Conservation (phyloP, 2,113 vertebrate genomes). For the Charadrius vociferus region DNA sequence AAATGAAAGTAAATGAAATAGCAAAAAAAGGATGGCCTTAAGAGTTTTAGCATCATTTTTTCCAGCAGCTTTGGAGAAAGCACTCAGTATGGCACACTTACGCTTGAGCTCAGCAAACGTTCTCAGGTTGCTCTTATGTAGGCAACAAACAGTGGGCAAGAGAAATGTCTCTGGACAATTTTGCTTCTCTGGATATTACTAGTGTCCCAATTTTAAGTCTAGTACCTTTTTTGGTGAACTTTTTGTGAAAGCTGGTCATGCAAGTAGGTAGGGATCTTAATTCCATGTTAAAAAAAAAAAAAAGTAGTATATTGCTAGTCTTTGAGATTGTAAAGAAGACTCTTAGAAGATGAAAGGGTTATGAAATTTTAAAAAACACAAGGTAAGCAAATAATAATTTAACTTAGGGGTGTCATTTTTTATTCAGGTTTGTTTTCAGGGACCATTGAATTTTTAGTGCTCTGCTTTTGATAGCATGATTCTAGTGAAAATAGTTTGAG, state of each 20-base stretch:
- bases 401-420: neutral
- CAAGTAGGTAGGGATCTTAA: neutral
- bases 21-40: neutral
- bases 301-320: neutral
- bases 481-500: neutral
- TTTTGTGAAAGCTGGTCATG: neutral
- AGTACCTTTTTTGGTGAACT: neutral
- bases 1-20: neutral
- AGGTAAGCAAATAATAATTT: neutral
- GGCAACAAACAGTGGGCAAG: neutral
- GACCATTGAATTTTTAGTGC: neutral
- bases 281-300: neutral
- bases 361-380: neutral
- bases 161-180: neutral
- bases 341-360: neutral
- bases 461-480: neutral
- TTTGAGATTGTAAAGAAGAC: neutral
- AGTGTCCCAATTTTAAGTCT: neutral
- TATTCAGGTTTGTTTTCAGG: neutral
- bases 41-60: neutral
- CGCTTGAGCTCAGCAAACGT: neutral
- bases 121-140: neutral
- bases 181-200: neutral
- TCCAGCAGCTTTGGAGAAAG: neutral
- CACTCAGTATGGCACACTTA: neutral